Evolutionary conservation across 2,113 vertebrate genomes (phyloP).

Genomic region (Vulpes ferrilata): DNA sequence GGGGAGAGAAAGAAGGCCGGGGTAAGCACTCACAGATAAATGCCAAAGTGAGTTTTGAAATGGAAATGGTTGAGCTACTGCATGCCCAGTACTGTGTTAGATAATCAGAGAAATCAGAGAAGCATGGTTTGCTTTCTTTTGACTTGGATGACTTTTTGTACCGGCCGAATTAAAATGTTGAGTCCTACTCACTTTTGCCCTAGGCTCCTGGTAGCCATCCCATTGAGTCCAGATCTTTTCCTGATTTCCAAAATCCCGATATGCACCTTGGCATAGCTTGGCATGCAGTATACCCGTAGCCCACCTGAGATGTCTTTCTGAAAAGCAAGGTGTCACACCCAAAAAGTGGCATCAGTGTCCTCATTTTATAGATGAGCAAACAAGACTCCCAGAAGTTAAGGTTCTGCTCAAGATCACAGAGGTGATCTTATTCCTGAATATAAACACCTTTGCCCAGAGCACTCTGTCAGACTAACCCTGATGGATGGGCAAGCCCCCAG

Average conservation of each 20-base stretch:
- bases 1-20: too few relatives aligned
- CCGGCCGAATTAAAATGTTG: not conserved
- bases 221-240: not conserved
- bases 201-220: not conserved
- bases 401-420: too few relatives aligned
- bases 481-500: not conserved
- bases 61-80: not conserved
- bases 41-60: not conserved
- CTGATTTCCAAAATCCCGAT: not conserved
- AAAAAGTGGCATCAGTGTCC: too few relatives aligned
- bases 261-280: not conserved
- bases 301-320: not conserved
- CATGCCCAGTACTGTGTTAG: not conserved
- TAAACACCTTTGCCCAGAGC: not conserved
- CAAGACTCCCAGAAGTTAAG: too few relatives aligned
- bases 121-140: not conserved
- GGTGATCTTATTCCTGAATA: too few relatives aligned
- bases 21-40: not conserved
- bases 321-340: not conserved
- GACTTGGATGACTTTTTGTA: not conserved
- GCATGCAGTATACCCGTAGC: not conserved
- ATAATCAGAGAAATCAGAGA: not conserved
- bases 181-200: not conserved
- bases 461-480: fast-evolving
- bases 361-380: too few relatives aligned